Evolutionary conservation across 2,888 invertebrate genomes (phyloP).

Genomic region (Stictocephala bisonia): DNA sequence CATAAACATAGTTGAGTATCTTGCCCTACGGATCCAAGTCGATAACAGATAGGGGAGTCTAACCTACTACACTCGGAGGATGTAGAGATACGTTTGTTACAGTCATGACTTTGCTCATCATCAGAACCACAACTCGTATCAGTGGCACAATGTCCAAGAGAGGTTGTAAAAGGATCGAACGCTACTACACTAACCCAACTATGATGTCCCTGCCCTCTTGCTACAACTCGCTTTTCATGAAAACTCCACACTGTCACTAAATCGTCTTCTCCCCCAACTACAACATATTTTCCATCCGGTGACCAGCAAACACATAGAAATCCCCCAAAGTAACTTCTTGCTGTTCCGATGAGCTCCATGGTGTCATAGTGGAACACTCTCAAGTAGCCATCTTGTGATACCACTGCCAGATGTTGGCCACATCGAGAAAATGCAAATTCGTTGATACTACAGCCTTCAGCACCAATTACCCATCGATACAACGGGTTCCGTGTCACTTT

Average conservation of each 20-base stretch:
- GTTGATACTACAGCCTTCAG: conserved; percentile 87
- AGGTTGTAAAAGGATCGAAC: conserved; percentile 88
- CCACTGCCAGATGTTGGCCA: conserved; percentile 91
- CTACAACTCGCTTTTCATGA: conserved; percentile 91
- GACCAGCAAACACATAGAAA: conserved; percentile 98
- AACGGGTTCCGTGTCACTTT: conserved; percentile 96
- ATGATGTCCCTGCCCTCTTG: conserved; percentile 97
- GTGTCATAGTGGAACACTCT: conserved; percentile 97
- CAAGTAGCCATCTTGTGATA: conserved; percentile 94
- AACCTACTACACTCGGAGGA: conserved; percentile 65
- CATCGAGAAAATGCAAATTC: conserved; percentile 98
- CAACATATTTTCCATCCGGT: conserved; percentile 94
- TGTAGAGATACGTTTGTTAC: conserved; percentile 60
- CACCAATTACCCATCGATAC: conserved; percentile 89
- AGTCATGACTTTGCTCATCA: conserved; percentile 50
- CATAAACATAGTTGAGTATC: conserved; percentile 98
- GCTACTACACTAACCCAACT: conserved; percentile 99
- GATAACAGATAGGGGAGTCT: conserved; percentile 75
- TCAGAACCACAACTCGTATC: conserved; percentile 52
- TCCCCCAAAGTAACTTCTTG: conserved; percentile 98
- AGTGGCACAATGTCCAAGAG: conserved; percentile 58
- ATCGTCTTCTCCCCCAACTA: conserved; percentile 98
- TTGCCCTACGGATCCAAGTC: conserved; percentile 95
- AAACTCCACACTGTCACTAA: conserved; percentile 97
- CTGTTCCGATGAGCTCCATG: conserved; percentile 94